A percentile compares a stretch with the other conserved stretches of the same genome.
These are phyloP conservation scores for Lochmaea capreae DNA, from an alignment of 2,888 invertebrate species.

Conservation along the genomic window DNA sequence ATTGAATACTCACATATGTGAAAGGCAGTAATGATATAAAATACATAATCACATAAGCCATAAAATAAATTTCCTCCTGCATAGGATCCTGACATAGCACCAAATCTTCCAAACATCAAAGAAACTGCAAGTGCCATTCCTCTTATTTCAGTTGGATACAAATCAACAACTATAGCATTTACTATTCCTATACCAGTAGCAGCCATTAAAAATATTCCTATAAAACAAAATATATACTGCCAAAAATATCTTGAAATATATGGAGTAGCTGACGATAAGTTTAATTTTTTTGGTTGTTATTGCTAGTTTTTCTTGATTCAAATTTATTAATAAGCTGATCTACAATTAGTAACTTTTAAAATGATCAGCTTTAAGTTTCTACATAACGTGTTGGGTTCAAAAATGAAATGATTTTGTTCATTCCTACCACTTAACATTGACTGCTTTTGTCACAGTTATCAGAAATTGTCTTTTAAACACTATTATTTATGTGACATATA, in stretches of 20 bases:
- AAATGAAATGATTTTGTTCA: too few relatives aligned
- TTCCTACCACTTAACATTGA: too few relatives aligned
- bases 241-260: background rate
- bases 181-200: conserved; percentile 60
- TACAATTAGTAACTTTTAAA: too few relatives aligned
- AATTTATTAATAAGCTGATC: too few relatives aligned
- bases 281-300: too few relatives aligned
- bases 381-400: too few relatives aligned
- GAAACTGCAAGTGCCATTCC: conserved; percentile 69
- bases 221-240: conserved; percentile 36
- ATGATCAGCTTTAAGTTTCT: too few relatives aligned
- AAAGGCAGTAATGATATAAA: conserved; percentile 60
- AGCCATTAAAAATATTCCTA: conserved; percentile 58
- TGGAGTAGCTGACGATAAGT: too few relatives aligned
- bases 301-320: too few relatives aligned
- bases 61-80: conserved; percentile 65
- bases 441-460: too few relatives aligned
- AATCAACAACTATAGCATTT: conserved; percentile 62
- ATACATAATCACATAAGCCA: conserved; percentile 65
- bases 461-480: too few relatives aligned
- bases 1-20: conserved; percentile 58
- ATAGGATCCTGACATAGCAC: conserved; percentile 67
- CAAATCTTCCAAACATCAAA: conserved; percentile 67
- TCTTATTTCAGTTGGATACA: conserved; percentile 64
- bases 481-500: too few relatives aligned